Base-by-base conservation (phyloP, 2,888 invertebrate genomes). In the Amiota minor region DNA sequence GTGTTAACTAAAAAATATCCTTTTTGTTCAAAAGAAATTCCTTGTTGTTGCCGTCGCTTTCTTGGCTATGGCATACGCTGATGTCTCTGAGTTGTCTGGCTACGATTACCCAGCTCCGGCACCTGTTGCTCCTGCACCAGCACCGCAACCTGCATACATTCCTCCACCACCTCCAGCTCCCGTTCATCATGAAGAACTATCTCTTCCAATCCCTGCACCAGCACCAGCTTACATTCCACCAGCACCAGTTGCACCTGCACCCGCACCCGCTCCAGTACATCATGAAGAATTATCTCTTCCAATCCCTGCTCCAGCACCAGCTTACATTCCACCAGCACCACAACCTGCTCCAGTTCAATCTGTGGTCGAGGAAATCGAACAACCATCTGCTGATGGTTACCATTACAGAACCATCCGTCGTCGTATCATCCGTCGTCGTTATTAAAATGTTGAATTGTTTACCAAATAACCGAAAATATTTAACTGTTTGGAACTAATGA, bases 371-470 rank as follows among this genome's bases (percentile, higher is more conserved):
- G 78, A 79, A 75, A 73, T 82, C 75, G 82, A 86, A 47, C 84
- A 85, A 72, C 86, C 84, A 11, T 78, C 86, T 49, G 79, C 84
- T 77, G 83, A 83, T 67, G 83, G 83, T 2, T 83, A 83, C 75
- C 83, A 86, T 74, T 83, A 83, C 78, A 83, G 78, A 81, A 83
- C 83, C 14, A 83, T 83, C 35, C 83, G 83, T 59, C 83, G 83
- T 74, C 86, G 86, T 18, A 86, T 83, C 78, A 78, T 85, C 82
- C 87, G 83, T 49, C 79, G 81, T 71, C 83, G 83, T 75, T 80
- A 81, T 80, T 83, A 78, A 75, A 50, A 1, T 86, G 85, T 84
- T 86, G 80, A 75, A 72, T 79, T 75, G 81, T 81, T 74, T 83
- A 73, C 78, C 76, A 81, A 62, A 71, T 45, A 74, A 12, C 4